Base-by-base conservation (phyloP, 2,113 vertebrate species). In the Hiodon alosoides region DNA sequence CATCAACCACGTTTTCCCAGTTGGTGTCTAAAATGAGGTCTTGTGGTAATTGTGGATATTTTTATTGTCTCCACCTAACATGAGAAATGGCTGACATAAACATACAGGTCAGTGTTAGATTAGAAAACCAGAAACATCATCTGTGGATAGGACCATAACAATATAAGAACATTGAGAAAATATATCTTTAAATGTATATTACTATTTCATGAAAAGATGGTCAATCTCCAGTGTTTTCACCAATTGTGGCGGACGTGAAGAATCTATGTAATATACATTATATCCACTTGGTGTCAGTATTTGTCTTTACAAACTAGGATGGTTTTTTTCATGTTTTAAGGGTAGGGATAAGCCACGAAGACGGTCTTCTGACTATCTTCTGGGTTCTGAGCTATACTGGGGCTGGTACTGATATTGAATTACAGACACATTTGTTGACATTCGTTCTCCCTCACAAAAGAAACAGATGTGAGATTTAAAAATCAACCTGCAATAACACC, bases 221-320 rank as follows among this genome's bases (percentile, higher is more conserved):
- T 2, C 50, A 68, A 51, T 13, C 66, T 14, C 48, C 5, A 14
- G 3, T 10, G 4, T 51, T 4, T 67, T 7, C 46, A 47, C 50
- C 16, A 5, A 47, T 9, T 48, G 47, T 68, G 13, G 66, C 46
- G 16, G 47, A 31, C 31, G 31, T 31, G 31, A 31, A 31, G 31
- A 31, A 31, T 31, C 31, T 5, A 6, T 58, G 57, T 57, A 72
- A 72, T 72, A 62, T 16, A 62, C 47, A 5, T 9, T 13, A 46
- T 72, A 3, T 51, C 59, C 71, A 72, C 71, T 62, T 51, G 71
- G 48, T 72, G 71, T 51, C 58, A 72, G 58, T 60, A 16, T 72
- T 72, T 60, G 14, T 51, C 71, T 72, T 61, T 72, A 5, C 4
- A 50, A 72, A 47, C 14, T 48, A 9, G 54, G 8, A 31, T 31